A percentile compares a stretch with the other conserved stretches of the same genome.
These are phyloP conservation scores for Nothura maculosa DNA, from an alignment of 2,797 vertebrate genomes.

Conservation along the genomic window DNA sequence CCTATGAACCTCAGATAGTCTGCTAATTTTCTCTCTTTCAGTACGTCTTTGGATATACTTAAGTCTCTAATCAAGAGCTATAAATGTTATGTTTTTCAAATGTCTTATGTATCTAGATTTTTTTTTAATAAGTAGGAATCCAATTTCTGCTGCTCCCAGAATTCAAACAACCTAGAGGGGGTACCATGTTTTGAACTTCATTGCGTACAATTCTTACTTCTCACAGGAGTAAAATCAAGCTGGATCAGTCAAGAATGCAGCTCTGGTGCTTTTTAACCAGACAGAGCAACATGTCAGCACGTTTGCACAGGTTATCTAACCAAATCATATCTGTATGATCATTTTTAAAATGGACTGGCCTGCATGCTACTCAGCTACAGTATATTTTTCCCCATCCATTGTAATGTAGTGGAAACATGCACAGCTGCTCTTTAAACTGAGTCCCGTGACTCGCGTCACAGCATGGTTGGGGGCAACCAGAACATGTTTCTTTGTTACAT, in stretches of 20 bases:
- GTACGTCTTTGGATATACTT: neutral
- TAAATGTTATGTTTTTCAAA: neutral
- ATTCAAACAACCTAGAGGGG: neutral
- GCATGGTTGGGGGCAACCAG: constrained; percentile 70
- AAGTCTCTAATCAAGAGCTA: neutral
- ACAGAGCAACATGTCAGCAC: constrained; percentile 81
- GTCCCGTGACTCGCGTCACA: constrained; percentile 59
- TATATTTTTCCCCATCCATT: constrained; percentile 78
- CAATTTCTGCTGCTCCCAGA: constrained; percentile 39
- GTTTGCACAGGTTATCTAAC: constrained; percentile 83
- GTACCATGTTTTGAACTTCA: constrained; percentile 63
- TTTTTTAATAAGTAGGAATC: neutral
- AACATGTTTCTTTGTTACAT: constrained; percentile 51
- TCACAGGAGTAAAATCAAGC: constrained; percentile 84
- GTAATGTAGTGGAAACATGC: constrained; percentile 69
- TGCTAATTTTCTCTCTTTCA: neutral
- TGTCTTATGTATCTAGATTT: neutral
- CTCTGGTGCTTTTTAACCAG: constrained; percentile 84
- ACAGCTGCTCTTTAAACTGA: constrained; percentile 49
- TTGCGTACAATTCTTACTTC: constrained; percentile 82
- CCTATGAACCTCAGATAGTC: neutral
- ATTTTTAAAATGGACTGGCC: constrained; percentile 76
- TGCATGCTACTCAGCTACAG: constrained; percentile 82
- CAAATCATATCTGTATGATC: constrained; percentile 74
- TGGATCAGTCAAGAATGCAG: constrained; percentile 80